Percentiles rank a stretch among this genome's conserved stretches.
These are phyloP conservation scores for Gortyna flavago DNA, from an alignment of 2,888 invertebrate genomes.

Conservation along the genomic window DNA sequence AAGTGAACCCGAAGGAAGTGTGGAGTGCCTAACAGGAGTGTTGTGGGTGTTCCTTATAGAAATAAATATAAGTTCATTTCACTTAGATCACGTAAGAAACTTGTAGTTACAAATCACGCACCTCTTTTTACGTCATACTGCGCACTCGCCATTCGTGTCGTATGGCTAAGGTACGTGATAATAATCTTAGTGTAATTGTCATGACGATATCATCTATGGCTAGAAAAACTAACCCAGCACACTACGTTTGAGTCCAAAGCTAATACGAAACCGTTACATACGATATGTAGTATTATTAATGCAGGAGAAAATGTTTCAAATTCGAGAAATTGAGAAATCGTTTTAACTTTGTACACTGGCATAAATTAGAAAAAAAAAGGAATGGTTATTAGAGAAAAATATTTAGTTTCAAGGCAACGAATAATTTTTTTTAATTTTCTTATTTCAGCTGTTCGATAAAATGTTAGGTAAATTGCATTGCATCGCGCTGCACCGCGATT, in stretches of 20 bases:
- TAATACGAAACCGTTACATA: slow-evolving; percentile 12
- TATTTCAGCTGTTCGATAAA: not conserved
- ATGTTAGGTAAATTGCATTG: not conserved
- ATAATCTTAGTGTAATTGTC: slow-evolving; percentile 9
- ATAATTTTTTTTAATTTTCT: not conserved
- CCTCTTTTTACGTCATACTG: too few species aligned
- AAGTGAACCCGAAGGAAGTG: too few species aligned
- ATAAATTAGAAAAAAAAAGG: not conserved
- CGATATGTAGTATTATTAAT: slow-evolving; percentile 39
- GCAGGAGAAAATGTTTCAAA: slow-evolving; percentile 6
- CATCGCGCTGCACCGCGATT: not conserved
- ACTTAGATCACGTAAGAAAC: too few species aligned
- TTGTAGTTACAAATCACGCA: not conserved
- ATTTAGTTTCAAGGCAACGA: not conserved
- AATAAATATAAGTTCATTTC: too few species aligned
- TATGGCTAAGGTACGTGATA: not conserved
- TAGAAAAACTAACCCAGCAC: slow-evolving; percentile 29
- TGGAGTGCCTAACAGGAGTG: too few species aligned
- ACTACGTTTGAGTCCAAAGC: slow-evolving; percentile 23
- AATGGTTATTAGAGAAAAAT: not conserved
- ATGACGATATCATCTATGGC: not conserved
- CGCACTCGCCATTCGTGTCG: not conserved
- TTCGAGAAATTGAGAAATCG: not conserved
- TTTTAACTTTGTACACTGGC: slow-evolving; percentile 19
- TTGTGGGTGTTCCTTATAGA: too few species aligned